Evolutionary conservation across 2,113 vertebrate genomes (phyloP).

Genomic region (Oryzias curvinotus): DNA sequence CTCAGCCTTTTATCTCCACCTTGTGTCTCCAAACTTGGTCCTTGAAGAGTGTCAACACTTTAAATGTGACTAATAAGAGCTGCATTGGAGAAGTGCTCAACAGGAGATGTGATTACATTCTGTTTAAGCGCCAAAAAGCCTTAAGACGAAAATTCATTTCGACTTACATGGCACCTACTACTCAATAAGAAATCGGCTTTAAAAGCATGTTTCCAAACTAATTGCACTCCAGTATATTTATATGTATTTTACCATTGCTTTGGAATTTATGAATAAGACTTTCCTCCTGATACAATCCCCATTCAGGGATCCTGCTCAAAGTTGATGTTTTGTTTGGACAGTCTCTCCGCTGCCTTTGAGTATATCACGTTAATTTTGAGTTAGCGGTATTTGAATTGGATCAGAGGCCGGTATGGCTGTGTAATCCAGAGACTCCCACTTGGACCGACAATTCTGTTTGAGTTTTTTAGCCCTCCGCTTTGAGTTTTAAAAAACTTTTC

Average conservation of each 20-base stretch:
- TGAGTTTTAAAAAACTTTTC: constrained; percentile 25
- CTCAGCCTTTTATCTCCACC: constrained; percentile 65
- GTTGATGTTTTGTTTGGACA: constrained; percentile 66
- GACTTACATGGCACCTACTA: constrained; percentile 48
- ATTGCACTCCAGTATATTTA: constrained; percentile 53
- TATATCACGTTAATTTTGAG: constrained; percentile 43
- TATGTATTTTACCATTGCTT: constrained; percentile 41
- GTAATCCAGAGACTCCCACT: constrained; percentile 51
- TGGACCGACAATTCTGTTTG: constrained; percentile 30
- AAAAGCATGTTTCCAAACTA: constrained; percentile 54
- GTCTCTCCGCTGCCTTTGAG: constrained; percentile 26
- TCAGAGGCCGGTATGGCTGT: constrained; percentile 51
- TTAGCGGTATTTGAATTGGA: constrained; percentile 66
- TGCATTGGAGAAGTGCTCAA: constrained; percentile 29
- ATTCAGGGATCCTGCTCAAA: constrained; percentile 44
- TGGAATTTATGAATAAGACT: constrained; percentile 61
- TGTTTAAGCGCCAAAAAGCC: constrained; percentile 41
- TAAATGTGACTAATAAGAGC: constrained; percentile 50
- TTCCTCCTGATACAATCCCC: constrained; percentile 56
- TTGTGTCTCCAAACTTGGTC: constrained; percentile 59
- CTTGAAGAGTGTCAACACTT: constrained; percentile 58
- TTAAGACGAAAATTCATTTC: constrained; percentile 45
- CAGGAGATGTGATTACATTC: constrained; percentile 32
- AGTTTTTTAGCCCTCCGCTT: constrained; percentile 19
- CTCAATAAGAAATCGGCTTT: constrained; percentile 54